Percentiles rank a stretch among this genome's conserved stretches.
Conservation (phyloP, 2,797 vertebrate species). For the Phoebastria nigripes region DNA sequence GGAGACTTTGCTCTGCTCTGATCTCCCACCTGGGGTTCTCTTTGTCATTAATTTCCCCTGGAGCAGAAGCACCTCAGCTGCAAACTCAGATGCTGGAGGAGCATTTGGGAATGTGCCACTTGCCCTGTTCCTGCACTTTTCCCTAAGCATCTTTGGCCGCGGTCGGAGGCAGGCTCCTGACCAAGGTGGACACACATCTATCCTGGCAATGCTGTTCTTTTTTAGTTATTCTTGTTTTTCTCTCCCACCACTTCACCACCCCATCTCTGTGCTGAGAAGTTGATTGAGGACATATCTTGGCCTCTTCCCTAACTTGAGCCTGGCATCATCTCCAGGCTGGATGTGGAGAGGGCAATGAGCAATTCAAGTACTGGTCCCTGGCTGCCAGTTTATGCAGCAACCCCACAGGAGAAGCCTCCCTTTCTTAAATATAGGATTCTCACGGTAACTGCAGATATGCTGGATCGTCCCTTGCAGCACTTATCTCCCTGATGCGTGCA, state of each 20-base stretch:
- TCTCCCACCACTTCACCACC: not conserved
- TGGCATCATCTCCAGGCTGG: not conserved
- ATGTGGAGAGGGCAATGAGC: not conserved
- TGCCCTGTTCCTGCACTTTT: not conserved
- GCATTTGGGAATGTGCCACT: not conserved
- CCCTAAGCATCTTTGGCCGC: not conserved
- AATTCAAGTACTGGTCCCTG: not conserved
- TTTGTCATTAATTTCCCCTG: not conserved
- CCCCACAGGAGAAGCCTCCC: not conserved
- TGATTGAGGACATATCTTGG: not conserved
- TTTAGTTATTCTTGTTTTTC: not conserved
- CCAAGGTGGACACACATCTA: not conserved
- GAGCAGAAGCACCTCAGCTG: not conserved
- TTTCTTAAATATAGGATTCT: not conserved
- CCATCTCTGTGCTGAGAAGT: not conserved
- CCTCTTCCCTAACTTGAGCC: not conserved
- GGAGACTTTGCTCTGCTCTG: not conserved
- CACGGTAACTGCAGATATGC: not conserved
- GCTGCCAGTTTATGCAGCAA: not conserved
- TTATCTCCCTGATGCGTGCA: not conserved
- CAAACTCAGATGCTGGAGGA: not conserved
- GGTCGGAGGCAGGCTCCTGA: not conserved
- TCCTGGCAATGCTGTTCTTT: not conserved
- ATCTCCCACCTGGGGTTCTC: not conserved
- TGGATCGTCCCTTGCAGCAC: not conserved